These are phyloP conservation scores for Mallotus villosus DNA, from an alignment of 2,797 vertebrate genomes.

Conservation along the genomic window DNA sequence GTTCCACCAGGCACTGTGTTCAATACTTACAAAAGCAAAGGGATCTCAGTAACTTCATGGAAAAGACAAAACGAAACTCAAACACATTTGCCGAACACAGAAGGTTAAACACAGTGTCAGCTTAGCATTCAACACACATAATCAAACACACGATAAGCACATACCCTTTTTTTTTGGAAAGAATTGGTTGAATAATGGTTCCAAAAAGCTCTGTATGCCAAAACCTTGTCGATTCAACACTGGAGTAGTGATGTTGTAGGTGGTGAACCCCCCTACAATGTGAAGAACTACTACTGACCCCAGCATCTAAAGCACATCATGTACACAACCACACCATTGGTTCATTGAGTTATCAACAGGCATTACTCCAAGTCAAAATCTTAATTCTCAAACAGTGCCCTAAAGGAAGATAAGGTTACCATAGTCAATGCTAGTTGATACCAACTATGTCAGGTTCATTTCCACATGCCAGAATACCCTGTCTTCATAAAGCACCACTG, in stretches of 20 bases:
- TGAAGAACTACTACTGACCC: slow-evolving; percentile 58
- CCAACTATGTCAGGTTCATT: slow-evolving; percentile 27
- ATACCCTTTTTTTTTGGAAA: slow-evolving; percentile 41
- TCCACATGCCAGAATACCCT: slow-evolving; percentile 24
- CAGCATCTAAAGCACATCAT: slow-evolving; percentile 75
- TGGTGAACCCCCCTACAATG: too few relatives aligned
- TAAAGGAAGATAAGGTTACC: slow-evolving; percentile 14
- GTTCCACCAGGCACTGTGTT: slow-evolving; percentile 68
- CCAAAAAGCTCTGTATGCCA: slow-evolving; percentile 7
- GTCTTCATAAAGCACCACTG: slow-evolving; percentile 43
- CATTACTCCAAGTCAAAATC: slow-evolving; percentile 39
- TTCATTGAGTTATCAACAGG: slow-evolving; percentile 46
- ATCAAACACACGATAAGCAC: slow-evolving; percentile 20
- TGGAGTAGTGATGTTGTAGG: slow-evolving; percentile 42
- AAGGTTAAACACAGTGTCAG: slow-evolving; percentile 26
- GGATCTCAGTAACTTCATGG: slow-evolving; percentile 59
- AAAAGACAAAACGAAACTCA: slow-evolving; percentile 31
- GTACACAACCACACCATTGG: slow-evolving; percentile 41
- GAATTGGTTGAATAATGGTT: neutral
- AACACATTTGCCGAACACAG: slow-evolving; percentile 30
- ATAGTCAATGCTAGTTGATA: slow-evolving; percentile 29
- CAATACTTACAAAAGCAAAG: slow-evolving; percentile 29
- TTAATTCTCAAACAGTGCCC: slow-evolving; percentile 28
- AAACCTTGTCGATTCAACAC: slow-evolving; percentile 18
- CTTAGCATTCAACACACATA: slow-evolving; percentile 42